Conservation (phyloP, 1,140 invertebrate species). For the Zaprionus nigranus region DNA sequence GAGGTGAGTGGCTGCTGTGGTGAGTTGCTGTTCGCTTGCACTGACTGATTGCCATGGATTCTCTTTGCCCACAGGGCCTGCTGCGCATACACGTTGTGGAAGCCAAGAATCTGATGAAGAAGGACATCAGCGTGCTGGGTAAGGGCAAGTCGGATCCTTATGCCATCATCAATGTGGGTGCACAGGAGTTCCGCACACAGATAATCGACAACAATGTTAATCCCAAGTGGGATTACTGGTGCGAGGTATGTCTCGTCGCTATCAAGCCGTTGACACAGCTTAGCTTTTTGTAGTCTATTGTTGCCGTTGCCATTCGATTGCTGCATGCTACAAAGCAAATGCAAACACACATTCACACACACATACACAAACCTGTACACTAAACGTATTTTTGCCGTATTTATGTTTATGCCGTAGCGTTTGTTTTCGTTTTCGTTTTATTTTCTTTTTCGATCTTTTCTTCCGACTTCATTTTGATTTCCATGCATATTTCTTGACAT, state of each 20-base stretch:
- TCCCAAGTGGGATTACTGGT: constrained; percentile 97
- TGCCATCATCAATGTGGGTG: constrained; percentile 93
- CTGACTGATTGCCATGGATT: background rate
- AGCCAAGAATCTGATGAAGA: constrained; percentile 97
- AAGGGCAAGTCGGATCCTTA: constrained; percentile 99
- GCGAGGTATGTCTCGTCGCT: constrained; percentile 89
- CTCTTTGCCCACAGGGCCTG: constrained; percentile 87
- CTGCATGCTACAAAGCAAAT: constrained; percentile 63
- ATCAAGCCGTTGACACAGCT: constrained; percentile 10
- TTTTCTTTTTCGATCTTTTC: constrained; percentile 53
- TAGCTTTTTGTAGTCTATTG: constrained; percentile 64
- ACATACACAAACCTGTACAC: constrained; percentile 29
- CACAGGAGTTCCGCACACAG: constrained; percentile 94
- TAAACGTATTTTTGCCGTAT: constrained; percentile 12
- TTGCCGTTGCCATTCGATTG: constrained; percentile 65
- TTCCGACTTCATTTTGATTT: constrained; percentile 46
- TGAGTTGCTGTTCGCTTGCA: background rate
- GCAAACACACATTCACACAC: constrained; percentile 25
- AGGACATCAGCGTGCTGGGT: constrained; percentile 94
- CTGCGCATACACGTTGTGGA: constrained; percentile 94
- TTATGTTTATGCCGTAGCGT: constrained; percentile 41
- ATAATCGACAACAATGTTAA: constrained; percentile 96
- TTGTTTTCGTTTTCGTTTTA: constrained; percentile 51
- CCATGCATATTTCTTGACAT: constrained; percentile 54
- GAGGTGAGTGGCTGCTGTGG: constrained; percentile 86